phyloP scores from a whole-genome alignment of 2,888 invertebrate species.

The Hyalella azteca region DNA sequence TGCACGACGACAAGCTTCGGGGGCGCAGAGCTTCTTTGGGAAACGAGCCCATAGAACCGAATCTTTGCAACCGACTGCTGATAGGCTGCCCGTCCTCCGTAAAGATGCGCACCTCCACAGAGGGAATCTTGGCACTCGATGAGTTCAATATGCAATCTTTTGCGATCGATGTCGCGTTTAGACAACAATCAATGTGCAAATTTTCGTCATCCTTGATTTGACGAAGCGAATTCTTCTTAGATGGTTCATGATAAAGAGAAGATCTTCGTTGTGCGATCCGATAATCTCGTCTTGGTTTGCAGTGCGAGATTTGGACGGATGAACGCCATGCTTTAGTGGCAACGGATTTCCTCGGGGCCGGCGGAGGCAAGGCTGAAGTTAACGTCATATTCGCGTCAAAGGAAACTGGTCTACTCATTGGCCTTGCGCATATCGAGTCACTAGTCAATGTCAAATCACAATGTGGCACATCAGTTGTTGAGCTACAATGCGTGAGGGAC shows the following conservation, averaged over 20 bases:
- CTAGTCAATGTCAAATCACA: background rate
- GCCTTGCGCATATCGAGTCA: background rate
- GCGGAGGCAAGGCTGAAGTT: background rate
- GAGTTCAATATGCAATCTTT: background rate
- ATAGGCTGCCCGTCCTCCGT: background rate
- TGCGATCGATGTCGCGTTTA: background rate
- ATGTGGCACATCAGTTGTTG: background rate
- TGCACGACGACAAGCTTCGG: background rate
- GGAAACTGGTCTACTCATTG: background rate
- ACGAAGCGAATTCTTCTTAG: background rate
- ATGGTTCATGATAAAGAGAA: background rate
- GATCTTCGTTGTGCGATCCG: background rate
- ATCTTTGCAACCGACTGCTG: background rate
- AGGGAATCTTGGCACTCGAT: background rate
- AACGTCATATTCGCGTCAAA: background rate
- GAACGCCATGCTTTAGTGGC: background rate
- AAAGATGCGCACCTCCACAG: background rate
- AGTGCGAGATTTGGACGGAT: background rate
- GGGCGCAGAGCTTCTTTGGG: background rate
- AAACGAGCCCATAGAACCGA: background rate
- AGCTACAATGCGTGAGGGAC: background rate
- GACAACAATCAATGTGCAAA: background rate
- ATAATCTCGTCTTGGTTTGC: background rate
- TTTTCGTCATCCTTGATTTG: background rate
- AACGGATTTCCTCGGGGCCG: background rate